Base-by-base conservation (phyloP, 2,888 invertebrate species). In the Drosophila conformis region DNA sequence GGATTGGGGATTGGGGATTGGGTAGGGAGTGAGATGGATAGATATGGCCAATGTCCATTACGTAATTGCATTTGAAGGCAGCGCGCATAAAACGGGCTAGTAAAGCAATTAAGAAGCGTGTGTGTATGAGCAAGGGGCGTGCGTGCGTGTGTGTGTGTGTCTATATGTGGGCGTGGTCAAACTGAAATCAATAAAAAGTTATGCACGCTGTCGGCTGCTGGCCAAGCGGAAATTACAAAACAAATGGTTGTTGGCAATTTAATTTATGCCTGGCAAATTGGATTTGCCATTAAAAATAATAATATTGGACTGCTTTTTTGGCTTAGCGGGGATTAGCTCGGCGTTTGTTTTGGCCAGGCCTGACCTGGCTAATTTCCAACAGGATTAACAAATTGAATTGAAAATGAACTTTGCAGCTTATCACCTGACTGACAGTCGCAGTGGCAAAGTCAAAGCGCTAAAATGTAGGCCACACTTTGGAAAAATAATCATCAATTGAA, bases 291-390 rank as follows among this genome's bases (percentile, higher is more conserved):
- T 61, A 66, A 80, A 78, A 78, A 79, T 57, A 67, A 68, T 58
- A 56, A 67, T 53, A 64, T 73, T 68, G 69, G 69, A 68, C 69
- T 86, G 31, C 10, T 25, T 38, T 18, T 21, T 86, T 73, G 70
- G 86, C 76, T 86, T 78, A 88, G 83, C 86, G 63, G 71, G 78
- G 86, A 83, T 86, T 82, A 86, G 86, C 73, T 60, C 69, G 71
- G 69, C 66, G 66, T 62, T 29, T 10, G 49, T 27, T 46, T 25
- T 25, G 46, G 27, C 38, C 36, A 8, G 10, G 49, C 67, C 51
- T 63, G 42, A 71, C 67, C 57, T 46, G 33, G 63, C 64, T 54
- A 21, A 42, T 18, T 38, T 63, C 63, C 68, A 49, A 27, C 46
- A n/a, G 25, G 60, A 69, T 33, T 68, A 60, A 35, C 31, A 63